Conservation (phyloP, 2,888 invertebrate genomes). For the Drosophila infuscata region DNA sequence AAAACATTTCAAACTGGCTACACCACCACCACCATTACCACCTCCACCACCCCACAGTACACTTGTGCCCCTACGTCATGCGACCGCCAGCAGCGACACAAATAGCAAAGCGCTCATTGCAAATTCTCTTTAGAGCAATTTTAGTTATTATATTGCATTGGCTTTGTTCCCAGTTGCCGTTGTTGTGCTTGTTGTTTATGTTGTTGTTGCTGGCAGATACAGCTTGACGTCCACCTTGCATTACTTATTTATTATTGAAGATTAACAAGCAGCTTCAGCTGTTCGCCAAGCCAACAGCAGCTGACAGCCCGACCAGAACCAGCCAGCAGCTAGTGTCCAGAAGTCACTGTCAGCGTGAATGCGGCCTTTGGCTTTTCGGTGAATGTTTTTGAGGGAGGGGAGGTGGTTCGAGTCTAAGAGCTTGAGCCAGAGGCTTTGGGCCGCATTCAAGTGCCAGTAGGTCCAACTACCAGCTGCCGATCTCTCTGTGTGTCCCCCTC, state of each 20-base stretch:
- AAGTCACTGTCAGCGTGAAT: constrained; percentile 20
- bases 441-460: constrained; percentile 23
- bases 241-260: constrained; percentile 77
- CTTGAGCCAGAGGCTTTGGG: constrained; percentile 25
- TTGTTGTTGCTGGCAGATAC: constrained; percentile 46
- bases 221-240: constrained; percentile 68
- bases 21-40: not conserved
- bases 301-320: not conserved
- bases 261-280: constrained; percentile 68
- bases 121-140: constrained; percentile 79
- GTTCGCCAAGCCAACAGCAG: constrained; percentile 17
- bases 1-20: constrained; percentile 74
- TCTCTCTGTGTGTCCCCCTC: constrained; percentile 4
- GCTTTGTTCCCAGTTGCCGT: constrained; percentile 62
- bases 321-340: constrained; percentile 17
- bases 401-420: constrained; percentile 7
- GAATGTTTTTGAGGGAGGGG: not conserved
- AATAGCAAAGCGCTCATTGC: constrained; percentile 58
- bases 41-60: no score
- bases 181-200: constrained; percentile 21
- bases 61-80: not conserved
- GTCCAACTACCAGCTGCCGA: constrained; percentile 37
- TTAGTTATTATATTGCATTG: constrained; percentile 77
- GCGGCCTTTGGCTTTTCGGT: constrained; percentile 35
- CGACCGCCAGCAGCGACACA: constrained; percentile 38